Base-by-base conservation (phyloP, 2,888 invertebrate genomes). In the Catocala sponsa region DNA sequence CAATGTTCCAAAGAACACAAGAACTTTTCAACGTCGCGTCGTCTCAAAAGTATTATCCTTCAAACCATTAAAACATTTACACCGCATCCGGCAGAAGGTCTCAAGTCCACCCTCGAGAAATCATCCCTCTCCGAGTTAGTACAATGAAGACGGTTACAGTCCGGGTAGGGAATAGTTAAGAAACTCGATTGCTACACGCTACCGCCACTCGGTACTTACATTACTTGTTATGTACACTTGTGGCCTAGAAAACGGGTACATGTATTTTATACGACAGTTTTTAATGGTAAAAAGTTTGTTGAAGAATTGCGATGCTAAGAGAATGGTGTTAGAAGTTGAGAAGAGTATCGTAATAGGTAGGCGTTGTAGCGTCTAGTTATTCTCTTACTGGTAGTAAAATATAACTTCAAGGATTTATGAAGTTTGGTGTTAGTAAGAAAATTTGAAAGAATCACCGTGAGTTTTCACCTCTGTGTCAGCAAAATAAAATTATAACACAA, bases 111-210 rank as follows among this genome's bases (percentile, higher is more conserved):
- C 60, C 70, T 15, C 15, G 73, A 76, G 73, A 75, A 71, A 75
- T 75, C 76, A 76, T 75, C 60, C 60, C 53, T 70, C 63, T 49
- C 12, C n/a, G 59, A 72, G 64, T 55, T 70, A 65, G 59, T 56
- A 66, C 70, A 65, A 68, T 70, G 64, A 65, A 68, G 63, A 71
- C 62, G 55, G 67, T 55, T 58, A 58, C 62, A 61, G 63, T 63
- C 64, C 68, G 68, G 61, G 59, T 50, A 53, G 60, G 70, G 77
- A 71, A 77, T 69, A 78, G 78, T 76, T 79, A 76, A 70, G 74
- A 61, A 77, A 78, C 76, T 78, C 63, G 59, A 70, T 72, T 74
- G 72, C 69, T 70, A 65, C 70, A 62, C 47, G 54, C 59, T 62
- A 56, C 74, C 67, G 71, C 66, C 73, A 68, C 64, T 68, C 68